phyloP scores from a whole-genome alignment of 2,113 vertebrate species.

The Grammomys surdaster region DNA sequence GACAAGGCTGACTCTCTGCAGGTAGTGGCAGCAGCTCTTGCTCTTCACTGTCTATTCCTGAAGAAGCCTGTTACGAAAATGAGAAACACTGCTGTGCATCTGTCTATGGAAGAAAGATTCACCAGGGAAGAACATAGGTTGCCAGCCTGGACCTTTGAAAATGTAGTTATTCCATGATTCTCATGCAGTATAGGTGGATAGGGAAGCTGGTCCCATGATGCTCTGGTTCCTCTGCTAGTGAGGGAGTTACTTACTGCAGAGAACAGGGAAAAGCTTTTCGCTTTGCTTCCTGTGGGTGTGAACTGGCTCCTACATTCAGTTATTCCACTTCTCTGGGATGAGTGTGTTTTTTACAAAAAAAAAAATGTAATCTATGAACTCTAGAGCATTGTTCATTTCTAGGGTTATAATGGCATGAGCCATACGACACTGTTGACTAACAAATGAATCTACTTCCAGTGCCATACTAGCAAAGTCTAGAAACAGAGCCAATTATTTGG shows the following conservation, averaged over 20 bases:
- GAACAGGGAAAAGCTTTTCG: not conserved
- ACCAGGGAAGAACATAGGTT: not conserved
- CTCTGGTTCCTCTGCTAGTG: not conserved
- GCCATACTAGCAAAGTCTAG: not conserved
- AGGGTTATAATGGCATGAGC: not conserved
- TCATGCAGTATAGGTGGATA: not conserved
- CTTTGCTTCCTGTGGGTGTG: slow-evolving; percentile 27
- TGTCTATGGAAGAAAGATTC: not conserved
- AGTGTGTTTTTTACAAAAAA: not conserved
- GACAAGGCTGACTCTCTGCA: slow-evolving; percentile 84
- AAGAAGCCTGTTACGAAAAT: slow-evolving; percentile 29
- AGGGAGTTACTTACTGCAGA: not conserved
- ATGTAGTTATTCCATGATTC: not conserved
- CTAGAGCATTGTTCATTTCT: slow-evolving; percentile 27
- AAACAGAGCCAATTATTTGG: not conserved
- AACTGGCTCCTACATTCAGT: not conserved
- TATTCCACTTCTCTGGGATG: not conserved
- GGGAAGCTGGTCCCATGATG: not conserved
- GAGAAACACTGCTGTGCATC: slow-evolving; percentile 57
- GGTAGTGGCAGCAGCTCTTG: slow-evolving; percentile 77
- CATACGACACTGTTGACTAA: not conserved
- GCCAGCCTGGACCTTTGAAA: slow-evolving; percentile 47
- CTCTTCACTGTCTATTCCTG: slow-evolving; percentile 67
- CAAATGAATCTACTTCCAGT: not conserved
- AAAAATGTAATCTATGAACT: not conserved